Base-by-base conservation (phyloP, 64 coral and sea anemone genomes). In the Trachythela sp. region DNA sequence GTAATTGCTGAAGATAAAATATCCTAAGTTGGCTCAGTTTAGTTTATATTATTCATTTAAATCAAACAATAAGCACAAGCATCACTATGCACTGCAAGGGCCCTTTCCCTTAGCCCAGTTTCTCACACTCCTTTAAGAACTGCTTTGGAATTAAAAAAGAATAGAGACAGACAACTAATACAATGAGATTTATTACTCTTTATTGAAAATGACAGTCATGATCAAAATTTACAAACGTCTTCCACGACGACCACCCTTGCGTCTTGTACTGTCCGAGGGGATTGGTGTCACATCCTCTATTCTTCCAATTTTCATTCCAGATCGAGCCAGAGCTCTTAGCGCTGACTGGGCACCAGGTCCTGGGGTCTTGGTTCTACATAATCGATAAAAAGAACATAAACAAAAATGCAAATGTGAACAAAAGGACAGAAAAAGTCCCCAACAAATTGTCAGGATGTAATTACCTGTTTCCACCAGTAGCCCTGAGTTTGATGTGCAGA, bases 231-330 rank as follows among this genome's bases (percentile, higher is more conserved):
- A 97, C 95, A 97, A 91, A 94, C 95, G 95, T 92, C 95, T 92
- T 31, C 95, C 95, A 91, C 95, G 93, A 52, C 95, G 88, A 64
- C 95, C 95, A 92, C 95, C 95, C 93, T 98, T 98, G 70, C 95
- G 94, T 88, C 95, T 90, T 64, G 95, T 98, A 43, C 95, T 98
- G 91, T 98, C 95, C 56, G 95, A 98, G 67, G 95, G 95, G 48
- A 98, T 94, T 24, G 95, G 95, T 51, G 95, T 98, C 26, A 98
- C 95, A 93, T 98, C 95, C 95, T 98, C 95, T 91, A 98, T 98
- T 33, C 95, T 93, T 36, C 95, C 95, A 93, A 98, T 98, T 67
- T 98, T 94, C 95, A 98, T 98, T 88, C 95, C 95, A 70, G 95
- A 98, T 68, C 95, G 86, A 39, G 95, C 95, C 70, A 98, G 89